These are phyloP conservation scores for Furnarius figulus DNA, from an alignment of 2,113 vertebrate species.

Conservation along the genomic window DNA sequence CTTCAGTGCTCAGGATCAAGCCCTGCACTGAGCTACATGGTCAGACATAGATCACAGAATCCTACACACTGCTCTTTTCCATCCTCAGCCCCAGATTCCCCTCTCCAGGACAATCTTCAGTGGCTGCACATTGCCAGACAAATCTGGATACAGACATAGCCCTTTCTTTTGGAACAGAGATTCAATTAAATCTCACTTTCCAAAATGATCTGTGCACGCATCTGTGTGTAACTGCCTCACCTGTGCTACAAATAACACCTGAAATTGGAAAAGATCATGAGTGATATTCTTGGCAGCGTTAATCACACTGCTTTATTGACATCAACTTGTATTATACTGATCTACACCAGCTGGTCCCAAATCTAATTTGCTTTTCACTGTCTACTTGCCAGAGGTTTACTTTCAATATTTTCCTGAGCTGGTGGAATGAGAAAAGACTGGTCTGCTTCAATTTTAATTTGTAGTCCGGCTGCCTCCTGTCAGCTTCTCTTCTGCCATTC, in stretches of 20 bases:
- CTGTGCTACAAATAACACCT: conserved; percentile 60
- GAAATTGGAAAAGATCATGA: conserved; percentile 26
- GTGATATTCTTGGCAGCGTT: conserved; percentile 53
- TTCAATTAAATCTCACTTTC: conserved; percentile 13
- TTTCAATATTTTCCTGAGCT: conserved; percentile 50
- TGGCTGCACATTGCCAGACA: not conserved
- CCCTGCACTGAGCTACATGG: not conserved
- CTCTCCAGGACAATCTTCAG: not conserved
- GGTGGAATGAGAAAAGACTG: conserved; percentile 53
- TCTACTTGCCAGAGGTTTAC: conserved; percentile 49
- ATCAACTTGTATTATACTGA: conserved; percentile 65
- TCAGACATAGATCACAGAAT: not conserved
- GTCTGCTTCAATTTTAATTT: conserved; percentile 59
- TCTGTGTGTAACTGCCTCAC: conserved; percentile 27
- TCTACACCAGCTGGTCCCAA: conserved; percentile 63
- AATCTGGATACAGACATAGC: not conserved
- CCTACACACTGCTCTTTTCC: not conserved
- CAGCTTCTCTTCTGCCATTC: conserved; percentile 11
- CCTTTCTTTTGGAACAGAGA: not conserved
- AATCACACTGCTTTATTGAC: conserved; percentile 52
- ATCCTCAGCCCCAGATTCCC: not conserved
- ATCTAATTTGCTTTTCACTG: conserved; percentile 64
- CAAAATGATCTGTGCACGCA: not conserved
- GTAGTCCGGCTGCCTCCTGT: conserved; percentile 9
- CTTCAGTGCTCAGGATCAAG: not conserved